A percentile compares a stretch with the other conserved stretches of the same genome.
Conservation (phyloP, 2,113 vertebrate genomes). For the Labeo rohita region DNA sequence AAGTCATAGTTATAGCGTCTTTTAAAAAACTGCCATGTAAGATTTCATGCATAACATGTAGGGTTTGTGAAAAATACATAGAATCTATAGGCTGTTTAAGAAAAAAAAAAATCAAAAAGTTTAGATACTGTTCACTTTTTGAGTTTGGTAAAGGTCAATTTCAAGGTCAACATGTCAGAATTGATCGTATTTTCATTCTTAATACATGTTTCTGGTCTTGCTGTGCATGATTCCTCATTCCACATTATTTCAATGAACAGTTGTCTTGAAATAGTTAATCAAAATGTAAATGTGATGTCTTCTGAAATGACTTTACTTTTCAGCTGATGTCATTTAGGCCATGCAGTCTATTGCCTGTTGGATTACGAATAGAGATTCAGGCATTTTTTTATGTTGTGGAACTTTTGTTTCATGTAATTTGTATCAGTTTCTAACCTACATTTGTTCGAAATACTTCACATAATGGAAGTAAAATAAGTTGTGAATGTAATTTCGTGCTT, state of each 20-base stretch:
- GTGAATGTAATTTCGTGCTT: background rate
- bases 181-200: background rate
- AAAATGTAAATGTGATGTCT: background rate
- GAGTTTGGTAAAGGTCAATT: background rate
- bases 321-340: background rate
- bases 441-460: background rate
- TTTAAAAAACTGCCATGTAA: slow-evolving; percentile 40
- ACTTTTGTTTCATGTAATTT: background rate
- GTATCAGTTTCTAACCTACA: background rate
- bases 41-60: slow-evolving; percentile 12
- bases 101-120: background rate
- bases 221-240: background rate
- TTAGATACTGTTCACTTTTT: background rate
- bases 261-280: background rate
- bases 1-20: slow-evolving; percentile 33
- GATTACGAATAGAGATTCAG: background rate
- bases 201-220: background rate
- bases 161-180: background rate
- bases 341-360: background rate
- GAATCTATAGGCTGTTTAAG: background rate
- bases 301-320: background rate
- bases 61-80: slow-evolving; percentile 21
- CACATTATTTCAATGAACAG: background rate
- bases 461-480: background rate
- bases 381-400: background rate